phyloP scores from a whole-genome alignment of 2,888 invertebrate genomes.

The Plebejus melissa region DNA sequence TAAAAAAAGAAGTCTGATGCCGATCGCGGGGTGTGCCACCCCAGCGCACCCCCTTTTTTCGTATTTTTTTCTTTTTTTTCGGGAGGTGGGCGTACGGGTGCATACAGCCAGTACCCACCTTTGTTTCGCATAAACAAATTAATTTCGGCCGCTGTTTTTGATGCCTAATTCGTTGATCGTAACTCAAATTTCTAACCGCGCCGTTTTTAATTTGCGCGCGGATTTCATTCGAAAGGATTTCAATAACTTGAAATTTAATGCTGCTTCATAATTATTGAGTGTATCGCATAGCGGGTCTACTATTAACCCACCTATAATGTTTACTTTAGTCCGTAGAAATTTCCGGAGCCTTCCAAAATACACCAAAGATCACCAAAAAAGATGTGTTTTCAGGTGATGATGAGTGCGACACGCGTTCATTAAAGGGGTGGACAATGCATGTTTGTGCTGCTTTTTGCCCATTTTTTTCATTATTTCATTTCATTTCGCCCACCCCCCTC shows the following conservation, averaged over 20 bases:
- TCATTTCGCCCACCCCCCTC: slow-evolving; percentile 75
- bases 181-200: slow-evolving; percentile 29
- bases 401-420: slow-evolving; percentile 70
- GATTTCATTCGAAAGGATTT: slow-evolving; percentile 27
- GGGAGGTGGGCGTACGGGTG: slow-evolving; percentile 75
- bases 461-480: slow-evolving; percentile 80
- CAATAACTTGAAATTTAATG: not conserved
- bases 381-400: slow-evolving; percentile 63
- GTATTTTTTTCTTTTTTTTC: slow-evolving; percentile 68
- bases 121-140: slow-evolving; percentile 80
- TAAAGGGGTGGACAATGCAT: slow-evolving; percentile 77
- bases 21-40: slow-evolving; percentile 71
- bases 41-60: slow-evolving; percentile 57
- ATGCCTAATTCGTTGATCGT: slow-evolving; percentile 73
- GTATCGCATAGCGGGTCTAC: not conserved
- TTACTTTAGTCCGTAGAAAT: not conserved
- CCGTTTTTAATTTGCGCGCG: slow-evolving; percentile 27
- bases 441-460: slow-evolving; percentile 79
- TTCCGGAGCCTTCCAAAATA: not conserved
- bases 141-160: slow-evolving; percentile 77
- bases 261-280: not conserved
- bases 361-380: not conserved
- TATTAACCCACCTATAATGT: not conserved
- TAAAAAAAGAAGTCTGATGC: slow-evolving; percentile 78
- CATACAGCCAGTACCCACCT: slow-evolving; percentile 76